phyloP scores from a whole-genome alignment of 1,140 invertebrate species.

The Ostrea edulis region DNA sequence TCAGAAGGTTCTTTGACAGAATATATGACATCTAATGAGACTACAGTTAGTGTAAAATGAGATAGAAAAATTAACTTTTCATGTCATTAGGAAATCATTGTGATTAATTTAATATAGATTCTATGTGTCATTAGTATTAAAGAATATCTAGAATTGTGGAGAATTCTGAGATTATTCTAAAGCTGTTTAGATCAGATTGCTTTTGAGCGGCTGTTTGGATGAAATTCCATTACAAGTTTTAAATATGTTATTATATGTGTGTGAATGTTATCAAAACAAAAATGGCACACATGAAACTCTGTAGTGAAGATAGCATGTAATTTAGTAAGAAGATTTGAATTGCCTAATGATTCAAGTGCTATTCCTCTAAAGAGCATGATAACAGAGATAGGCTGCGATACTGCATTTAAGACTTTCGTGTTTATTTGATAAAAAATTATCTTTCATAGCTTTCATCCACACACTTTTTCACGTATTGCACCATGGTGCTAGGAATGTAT shows the following conservation, averaged over 20 bases:
- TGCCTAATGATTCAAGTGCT: constrained; percentile 10
- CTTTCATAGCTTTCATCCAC: constrained; percentile 11
- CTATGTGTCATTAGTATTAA: neutral
- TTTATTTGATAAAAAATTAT: constrained; percentile 21
- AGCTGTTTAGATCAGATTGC: neutral
- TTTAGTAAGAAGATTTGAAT: neutral
- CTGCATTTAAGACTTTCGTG: neutral
- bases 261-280: constrained; percentile 30
- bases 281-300: neutral
- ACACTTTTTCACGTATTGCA: constrained; percentile 7
- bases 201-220: constrained; percentile 3
- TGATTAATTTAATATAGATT: neutral
- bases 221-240: constrained; percentile 25
- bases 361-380: neutral
- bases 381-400: neutral
- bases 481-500: neutral
- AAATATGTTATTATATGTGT: constrained; percentile 11
- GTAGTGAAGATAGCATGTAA: constrained; percentile 3
- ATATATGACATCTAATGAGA: no score
- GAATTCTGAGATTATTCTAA: constrained; percentile 3
- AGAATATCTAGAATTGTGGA: neutral
- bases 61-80: neutral
- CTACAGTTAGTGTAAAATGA: neutral
- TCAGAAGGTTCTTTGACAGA: no score
- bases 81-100: neutral